Conservation (phyloP, 2,888 invertebrate genomes). For the Eumacrocentrus americanus region DNA sequence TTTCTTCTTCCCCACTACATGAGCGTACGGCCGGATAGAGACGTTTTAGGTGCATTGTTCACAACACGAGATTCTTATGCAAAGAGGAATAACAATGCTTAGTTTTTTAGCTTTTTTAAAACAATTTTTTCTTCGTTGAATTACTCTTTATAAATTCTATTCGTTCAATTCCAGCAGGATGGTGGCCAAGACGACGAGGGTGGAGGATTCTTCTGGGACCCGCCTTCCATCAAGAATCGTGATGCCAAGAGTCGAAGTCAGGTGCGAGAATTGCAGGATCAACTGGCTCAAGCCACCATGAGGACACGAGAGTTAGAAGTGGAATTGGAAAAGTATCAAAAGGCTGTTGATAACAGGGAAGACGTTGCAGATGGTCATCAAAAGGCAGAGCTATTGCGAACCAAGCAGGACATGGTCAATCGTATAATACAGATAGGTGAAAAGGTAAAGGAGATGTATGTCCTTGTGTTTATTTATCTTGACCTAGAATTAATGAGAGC, state of each 20-base stretch:
- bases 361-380: slow-evolving; percentile 52
- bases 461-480: neutral
- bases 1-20: slow-evolving; percentile 33
- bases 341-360: slow-evolving; percentile 49
- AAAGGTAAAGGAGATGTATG: slow-evolving; percentile 54
- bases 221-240: slow-evolving; percentile 45
- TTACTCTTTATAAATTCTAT: neutral
- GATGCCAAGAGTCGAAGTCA: slow-evolving; percentile 44
- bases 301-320: slow-evolving; percentile 54
- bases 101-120: slow-evolving; percentile 30
- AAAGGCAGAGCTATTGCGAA: slow-evolving; percentile 52
- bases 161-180: slow-evolving; percentile 43
- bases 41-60: slow-evolving; percentile 43
- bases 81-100: slow-evolving; percentile 49
- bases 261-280: slow-evolving; percentile 49
- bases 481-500: no score
- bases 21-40: slow-evolving; percentile 37
- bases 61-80: slow-evolving; percentile 52
- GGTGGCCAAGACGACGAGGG: slow-evolving; percentile 44
- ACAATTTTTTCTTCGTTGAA: slow-evolving; percentile 20
- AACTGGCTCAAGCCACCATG: slow-evolving; percentile 56
- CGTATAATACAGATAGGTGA: slow-evolving; percentile 59
- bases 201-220: slow-evolving; percentile 57
- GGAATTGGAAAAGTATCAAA: slow-evolving; percentile 48
- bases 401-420: slow-evolving; percentile 60